Evolutionary conservation across 2,797 vertebrate genomes (phyloP), one percentile per base, ranked within the genome.

Genomic region (Valencia hispanica): DNA sequence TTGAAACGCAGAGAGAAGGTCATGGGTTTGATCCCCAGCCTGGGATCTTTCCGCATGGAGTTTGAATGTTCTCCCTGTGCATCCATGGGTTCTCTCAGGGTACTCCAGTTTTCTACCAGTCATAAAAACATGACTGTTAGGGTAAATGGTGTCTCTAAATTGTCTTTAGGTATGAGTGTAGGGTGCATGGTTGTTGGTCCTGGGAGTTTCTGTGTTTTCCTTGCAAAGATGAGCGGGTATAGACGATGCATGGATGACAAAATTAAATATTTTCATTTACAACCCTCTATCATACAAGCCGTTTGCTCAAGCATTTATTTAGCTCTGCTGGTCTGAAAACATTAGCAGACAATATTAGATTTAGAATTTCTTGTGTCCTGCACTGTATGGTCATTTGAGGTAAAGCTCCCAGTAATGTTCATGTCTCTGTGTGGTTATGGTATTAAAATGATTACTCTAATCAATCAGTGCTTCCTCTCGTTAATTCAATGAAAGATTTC

Each of bases 401-500:
- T 20, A 55, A 73, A 69, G 61, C 75, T 50, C 68, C 36, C 39
- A 73, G 63, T 59, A 61, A 51, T 53, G 48, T 36, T 39, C 70
- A 51, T 77, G 77, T 69, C 70, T 51, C 72, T 76, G 47, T 79
- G 66, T 84, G 75, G 12, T 61, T 75, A 72, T 74, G 59, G 45
- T 75, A 82, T 75, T 71, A 89, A 85, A 77, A 81, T 69, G 34
- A 89, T 90, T 72, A 80, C 81, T 73, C 36, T 69, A 68, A 85
- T 70, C 75, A 70, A 85, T 82, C 68, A 73, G 66, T 18, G 75
- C 85, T 92, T 93, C 89, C 88, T 86, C 78, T 61, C 59, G 48
- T 71, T 87, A 81, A 92, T 88, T 82, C 10, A 77, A 91, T 93
- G 69, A 80, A 34, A 85, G 70, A 73, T 72, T 82, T 91, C 93